Conservation (phyloP, 2,888 invertebrate species). For the Scaptomyza parva region DNA sequence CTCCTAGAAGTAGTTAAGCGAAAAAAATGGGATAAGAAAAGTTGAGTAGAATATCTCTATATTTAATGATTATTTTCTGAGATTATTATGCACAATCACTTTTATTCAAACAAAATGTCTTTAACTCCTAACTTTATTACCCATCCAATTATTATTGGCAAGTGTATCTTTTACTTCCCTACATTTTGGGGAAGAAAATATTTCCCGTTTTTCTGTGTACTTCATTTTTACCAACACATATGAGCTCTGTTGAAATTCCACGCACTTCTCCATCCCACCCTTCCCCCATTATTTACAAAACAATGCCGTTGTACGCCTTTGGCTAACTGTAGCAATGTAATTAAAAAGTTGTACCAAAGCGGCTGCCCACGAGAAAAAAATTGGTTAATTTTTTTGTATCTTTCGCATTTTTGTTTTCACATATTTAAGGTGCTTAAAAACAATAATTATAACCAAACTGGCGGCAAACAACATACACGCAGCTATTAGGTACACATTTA, state of each 20-base stretch:
- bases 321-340: slow-evolving; percentile 55
- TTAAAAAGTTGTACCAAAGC: slow-evolving; percentile 71
- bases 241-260: slow-evolving; percentile 18
- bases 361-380: too few relatives aligned
- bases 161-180: slow-evolving; percentile 10
- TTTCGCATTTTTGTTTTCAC: slow-evolving; percentile 25
- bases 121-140: neutral
- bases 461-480: slow-evolving; percentile 8
- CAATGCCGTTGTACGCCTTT: neutral
- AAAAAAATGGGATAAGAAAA: too few relatives aligned
- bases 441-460: slow-evolving; percentile 57
- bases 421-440: slow-evolving; percentile 32
- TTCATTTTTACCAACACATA: slow-evolving; percentile 21
- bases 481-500: slow-evolving; percentile 39
- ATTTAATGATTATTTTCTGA: too few relatives aligned
- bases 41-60: too few relatives aligned
- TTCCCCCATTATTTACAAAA: too few relatives aligned
- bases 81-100: too few relatives aligned
- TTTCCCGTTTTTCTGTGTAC: slow-evolving; percentile 5
- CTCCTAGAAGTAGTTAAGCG: too few relatives aligned
- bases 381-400: neutral
- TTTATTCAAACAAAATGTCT: too few relatives aligned
- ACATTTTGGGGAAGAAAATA: neutral
- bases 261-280: neutral
- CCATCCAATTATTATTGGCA: too few relatives aligned